Conservation (phyloP, 1,140 invertebrate species). For the Megalonaias nervosa region DNA sequence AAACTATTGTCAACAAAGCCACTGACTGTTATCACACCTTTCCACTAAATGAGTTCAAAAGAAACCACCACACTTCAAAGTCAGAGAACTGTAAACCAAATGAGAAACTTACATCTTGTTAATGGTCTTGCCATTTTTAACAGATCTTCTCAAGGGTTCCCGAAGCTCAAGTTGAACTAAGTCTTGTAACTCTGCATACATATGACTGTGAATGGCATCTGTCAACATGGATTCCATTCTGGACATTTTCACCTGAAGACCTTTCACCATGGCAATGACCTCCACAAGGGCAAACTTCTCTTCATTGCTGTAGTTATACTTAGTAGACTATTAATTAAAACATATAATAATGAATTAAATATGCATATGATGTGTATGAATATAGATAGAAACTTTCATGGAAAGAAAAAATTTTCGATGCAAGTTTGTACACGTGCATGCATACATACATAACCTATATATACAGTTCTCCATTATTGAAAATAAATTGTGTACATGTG, state of each 20-base stretch:
- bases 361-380: too few relatives aligned
- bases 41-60: background rate
- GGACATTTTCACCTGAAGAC: conserved; percentile 95
- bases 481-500: too few relatives aligned
- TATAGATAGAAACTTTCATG: too few relatives aligned
- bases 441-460: too few relatives aligned
- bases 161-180: conserved; percentile 93
- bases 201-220: conserved; percentile 93
- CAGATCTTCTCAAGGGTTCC: conserved; percentile 95
- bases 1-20: too few relatives aligned
- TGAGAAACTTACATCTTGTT: conserved; percentile 82
- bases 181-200: conserved; percentile 97
- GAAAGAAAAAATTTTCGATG: too few relatives aligned
- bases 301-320: conserved; percentile 97
- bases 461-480: too few relatives aligned
- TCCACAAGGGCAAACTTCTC: conserved; percentile 99
- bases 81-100: background rate
- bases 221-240: conserved; percentile 98
- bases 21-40: background rate
- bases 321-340: conserved; percentile 80
- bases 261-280: conserved; percentile 99
- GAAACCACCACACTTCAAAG: background rate
- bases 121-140: conserved; percentile 98
- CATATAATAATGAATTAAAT: too few relatives aligned
- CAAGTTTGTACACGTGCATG: too few relatives aligned